Conservation (phyloP, 1,140 invertebrate genomes). For the Chironomus striatipennis region DNA sequence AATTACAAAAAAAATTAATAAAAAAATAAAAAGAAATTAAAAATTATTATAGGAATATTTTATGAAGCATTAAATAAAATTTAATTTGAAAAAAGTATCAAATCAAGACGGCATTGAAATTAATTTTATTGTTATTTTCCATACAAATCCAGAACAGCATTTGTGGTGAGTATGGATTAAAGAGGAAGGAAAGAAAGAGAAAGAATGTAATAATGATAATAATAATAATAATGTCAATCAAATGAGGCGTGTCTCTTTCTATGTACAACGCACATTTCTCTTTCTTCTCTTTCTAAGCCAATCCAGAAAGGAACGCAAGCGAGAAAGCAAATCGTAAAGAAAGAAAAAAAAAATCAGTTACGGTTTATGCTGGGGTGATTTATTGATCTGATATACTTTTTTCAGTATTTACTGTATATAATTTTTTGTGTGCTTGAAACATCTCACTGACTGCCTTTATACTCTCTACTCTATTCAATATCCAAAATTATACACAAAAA, state of each 20-base stretch:
- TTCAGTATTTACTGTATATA: not conserved
- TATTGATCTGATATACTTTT: not conserved
- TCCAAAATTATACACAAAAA: not conserved
- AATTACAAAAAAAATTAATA: not conserved
- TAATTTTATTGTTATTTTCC: not conserved
- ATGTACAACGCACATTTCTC: not conserved
- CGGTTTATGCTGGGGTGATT: conserved; percentile 1
- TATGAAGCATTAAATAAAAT: conserved; percentile 2
- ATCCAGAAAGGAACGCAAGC: not conserved
- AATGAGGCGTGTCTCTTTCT: not conserved
- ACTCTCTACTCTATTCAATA: not conserved
- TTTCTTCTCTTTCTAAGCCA: conserved; percentile 15
- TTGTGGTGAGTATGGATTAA: not conserved
- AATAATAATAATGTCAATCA: conserved; percentile 18
- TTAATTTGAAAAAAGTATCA: not conserved
- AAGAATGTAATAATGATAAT: not conserved
- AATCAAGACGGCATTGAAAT: not conserved
- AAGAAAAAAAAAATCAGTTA: not conserved
- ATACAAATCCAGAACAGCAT: not conserved
- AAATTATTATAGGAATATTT: conserved; percentile 15
- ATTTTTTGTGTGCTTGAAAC: not conserved
- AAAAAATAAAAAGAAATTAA: not conserved
- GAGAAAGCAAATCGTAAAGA: conserved; percentile 16
- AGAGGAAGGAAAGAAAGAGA: not conserved
- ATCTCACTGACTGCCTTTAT: not conserved